Evolutionary conservation across 2,797 vertebrate species (phyloP).

Genomic region (Pipistrellus kuhlii): DNA sequence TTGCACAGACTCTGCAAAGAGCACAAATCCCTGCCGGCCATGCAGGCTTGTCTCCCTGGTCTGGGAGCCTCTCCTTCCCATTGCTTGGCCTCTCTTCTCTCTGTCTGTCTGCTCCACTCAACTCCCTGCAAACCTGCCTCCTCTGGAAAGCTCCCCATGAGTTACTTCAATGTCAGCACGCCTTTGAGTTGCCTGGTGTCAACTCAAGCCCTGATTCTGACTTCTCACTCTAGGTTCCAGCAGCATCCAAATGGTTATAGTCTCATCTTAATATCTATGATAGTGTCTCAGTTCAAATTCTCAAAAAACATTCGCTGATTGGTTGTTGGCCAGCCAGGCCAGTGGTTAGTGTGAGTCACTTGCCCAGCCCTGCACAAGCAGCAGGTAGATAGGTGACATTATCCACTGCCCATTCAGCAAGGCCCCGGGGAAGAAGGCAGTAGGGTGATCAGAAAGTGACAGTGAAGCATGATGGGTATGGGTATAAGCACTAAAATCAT

Average conservation of each 20-base stretch:
- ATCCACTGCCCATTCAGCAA: background rate
- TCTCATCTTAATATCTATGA: background rate
- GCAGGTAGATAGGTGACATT: background rate
- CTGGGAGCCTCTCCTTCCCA: background rate
- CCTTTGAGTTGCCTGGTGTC: background rate
- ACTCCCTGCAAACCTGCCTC: background rate
- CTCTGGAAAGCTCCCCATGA: background rate
- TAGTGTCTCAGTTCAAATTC: background rate
- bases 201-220: background rate
- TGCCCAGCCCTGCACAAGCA: background rate
- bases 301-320: background rate
- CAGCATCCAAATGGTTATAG: background rate
- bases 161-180: background rate
- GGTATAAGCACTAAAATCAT: rapidly evolving
- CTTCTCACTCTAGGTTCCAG: background rate
- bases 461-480: background rate
- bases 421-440: background rate
- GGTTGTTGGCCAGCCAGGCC: background rate
- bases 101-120: background rate
- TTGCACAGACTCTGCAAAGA: background rate
- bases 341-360: background rate
- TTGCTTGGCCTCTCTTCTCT: background rate
- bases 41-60: background rate
- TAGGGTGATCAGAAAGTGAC: background rate
- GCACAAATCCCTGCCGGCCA: background rate